Evolutionary conservation across 2,113 vertebrate species (phyloP).

Genomic region (Sphaerodactylus townsendi): DNA sequence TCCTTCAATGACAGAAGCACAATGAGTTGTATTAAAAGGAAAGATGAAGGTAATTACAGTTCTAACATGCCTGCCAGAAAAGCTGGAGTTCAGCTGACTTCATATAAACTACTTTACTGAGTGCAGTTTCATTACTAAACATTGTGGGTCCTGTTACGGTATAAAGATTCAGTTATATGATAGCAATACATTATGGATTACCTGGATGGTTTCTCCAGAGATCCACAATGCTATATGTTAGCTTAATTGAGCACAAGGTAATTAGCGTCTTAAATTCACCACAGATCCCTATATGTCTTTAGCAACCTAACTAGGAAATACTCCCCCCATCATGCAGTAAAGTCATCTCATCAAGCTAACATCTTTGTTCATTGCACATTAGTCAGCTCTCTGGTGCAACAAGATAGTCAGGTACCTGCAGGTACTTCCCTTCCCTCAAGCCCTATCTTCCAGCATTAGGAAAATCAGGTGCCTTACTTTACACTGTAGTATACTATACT

Average conservation of each 20-base stretch:
- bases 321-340: no score
- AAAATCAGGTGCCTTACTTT: background rate
- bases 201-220: background rate
- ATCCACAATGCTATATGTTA: background rate
- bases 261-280: background rate
- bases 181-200: slow-evolving; percentile 22
- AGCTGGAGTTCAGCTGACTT: slow-evolving; percentile 28
- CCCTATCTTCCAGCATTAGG: background rate
- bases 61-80: slow-evolving; percentile 44
- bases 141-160: background rate
- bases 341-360: background rate
- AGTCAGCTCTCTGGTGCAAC: background rate
- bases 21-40: slow-evolving; percentile 33
- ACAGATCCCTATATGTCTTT: background rate
- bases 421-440: background rate
- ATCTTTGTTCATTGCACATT: background rate
- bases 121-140: slow-evolving; percentile 22
- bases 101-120: slow-evolving; percentile 24
- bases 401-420: background rate
- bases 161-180: slow-evolving; percentile 31
- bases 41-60: slow-evolving; percentile 36
- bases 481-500: background rate
- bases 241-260: background rate
- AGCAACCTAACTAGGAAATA: background rate
- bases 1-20: slow-evolving; percentile 41